A percentile compares a stretch with the other conserved stretches of the same genome.
Evolutionary conservation across 2,113 vertebrate species (phyloP).

Genomic region (Ceratotherium simum): DNA sequence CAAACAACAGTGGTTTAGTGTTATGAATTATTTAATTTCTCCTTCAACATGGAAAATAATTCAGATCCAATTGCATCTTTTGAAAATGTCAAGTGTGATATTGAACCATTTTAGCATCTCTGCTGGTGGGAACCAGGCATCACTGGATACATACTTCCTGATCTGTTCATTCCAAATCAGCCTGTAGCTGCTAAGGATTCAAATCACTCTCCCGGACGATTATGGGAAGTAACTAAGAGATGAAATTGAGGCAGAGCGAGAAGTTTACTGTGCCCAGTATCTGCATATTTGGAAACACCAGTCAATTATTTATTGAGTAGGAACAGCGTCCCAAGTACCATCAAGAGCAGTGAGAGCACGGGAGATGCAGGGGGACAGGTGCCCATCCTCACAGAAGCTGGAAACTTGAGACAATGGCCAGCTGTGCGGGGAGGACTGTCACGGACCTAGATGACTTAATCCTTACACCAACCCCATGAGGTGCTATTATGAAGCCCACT

Average conservation of each 20-base stretch:
- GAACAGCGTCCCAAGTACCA: too few species aligned
- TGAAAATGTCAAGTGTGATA: constrained; percentile 65
- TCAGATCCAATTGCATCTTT: constrained; percentile 59
- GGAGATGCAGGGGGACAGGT: accelerated
- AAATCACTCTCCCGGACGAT: background rate
- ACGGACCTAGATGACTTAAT: accelerated
- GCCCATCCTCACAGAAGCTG: accelerated
- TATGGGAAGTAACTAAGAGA: background rate
- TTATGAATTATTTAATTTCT: constrained; percentile 81
- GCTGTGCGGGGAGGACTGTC: accelerated
- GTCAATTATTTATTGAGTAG: background rate
- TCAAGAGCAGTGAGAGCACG: accelerated
- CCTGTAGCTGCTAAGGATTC: background rate
- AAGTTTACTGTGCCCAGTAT: background rate
- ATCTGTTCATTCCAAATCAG: background rate
- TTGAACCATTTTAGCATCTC: constrained; percentile 9
- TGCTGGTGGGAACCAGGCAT: background rate
- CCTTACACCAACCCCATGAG: accelerated
- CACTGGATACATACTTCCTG: too few species aligned
- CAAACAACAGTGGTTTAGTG: constrained; percentile 66
- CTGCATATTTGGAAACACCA: background rate
- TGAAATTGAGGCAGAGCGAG: too few species aligned
- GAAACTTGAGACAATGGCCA: accelerated
- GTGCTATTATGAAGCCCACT: background rate
- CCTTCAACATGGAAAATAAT: constrained; percentile 62